Conservation (phyloP, 2,888 invertebrate species). For the Nipponacmea schrenckii region DNA sequence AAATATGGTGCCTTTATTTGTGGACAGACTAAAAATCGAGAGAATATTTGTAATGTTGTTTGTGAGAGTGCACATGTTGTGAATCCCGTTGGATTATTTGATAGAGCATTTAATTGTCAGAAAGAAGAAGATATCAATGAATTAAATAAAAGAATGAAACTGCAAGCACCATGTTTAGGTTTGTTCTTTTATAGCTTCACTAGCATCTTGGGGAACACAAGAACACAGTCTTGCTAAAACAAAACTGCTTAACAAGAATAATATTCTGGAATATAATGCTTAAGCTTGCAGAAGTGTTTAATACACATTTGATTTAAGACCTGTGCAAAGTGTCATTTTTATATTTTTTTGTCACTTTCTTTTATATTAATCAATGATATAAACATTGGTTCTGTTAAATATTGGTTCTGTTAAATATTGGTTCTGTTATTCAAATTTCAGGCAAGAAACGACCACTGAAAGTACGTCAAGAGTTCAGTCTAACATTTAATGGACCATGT, state of each 20-base stretch:
- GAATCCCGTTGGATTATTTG: slow-evolving; percentile 49
- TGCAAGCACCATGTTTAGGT: slow-evolving; percentile 50
- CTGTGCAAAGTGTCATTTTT: too few relatives aligned
- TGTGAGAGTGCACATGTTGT: slow-evolving; percentile 47
- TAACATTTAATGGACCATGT: slow-evolving; percentile 46
- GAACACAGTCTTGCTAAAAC: too few relatives aligned
- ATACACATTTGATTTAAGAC: too few relatives aligned
- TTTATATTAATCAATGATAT: too few relatives aligned
- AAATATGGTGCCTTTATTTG: slow-evolving; percentile 52
- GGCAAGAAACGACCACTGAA: slow-evolving; percentile 34
- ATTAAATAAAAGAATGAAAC: slow-evolving; percentile 39
- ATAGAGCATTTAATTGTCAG: slow-evolving; percentile 45
- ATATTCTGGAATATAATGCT: too few relatives aligned
- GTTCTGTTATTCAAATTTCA: slow-evolving; percentile 17
- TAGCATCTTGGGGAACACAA: not conserved
- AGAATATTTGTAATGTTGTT: slow-evolving; percentile 40
- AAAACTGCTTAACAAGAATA: too few relatives aligned
- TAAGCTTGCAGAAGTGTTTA: too few relatives aligned
- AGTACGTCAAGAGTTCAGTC: slow-evolving; percentile 41
- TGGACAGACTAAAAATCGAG: slow-evolving; percentile 32
- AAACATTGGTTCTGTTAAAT: too few relatives aligned
- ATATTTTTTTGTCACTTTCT: too few relatives aligned
- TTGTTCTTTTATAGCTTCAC: slow-evolving; percentile 20
- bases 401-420: too few relatives aligned
- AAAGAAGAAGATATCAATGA: slow-evolving; percentile 40